phyloP scores from a whole-genome alignment of 2,113 vertebrate species.

The Mus musculus region DNA sequence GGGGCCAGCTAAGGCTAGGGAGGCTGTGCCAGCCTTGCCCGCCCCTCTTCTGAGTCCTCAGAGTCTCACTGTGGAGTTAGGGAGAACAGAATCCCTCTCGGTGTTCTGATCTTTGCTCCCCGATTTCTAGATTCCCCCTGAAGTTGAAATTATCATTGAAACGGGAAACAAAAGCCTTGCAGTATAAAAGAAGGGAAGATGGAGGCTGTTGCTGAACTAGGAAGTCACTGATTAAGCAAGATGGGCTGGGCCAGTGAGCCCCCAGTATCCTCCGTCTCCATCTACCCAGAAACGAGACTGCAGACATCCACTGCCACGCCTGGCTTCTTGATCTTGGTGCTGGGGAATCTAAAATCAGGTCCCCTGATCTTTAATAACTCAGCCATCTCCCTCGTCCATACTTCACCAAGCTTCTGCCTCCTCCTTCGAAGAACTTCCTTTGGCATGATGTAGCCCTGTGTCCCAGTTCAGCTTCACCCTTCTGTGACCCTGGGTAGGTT shows the following conservation, averaged over 20 bases:
- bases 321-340: neutral
- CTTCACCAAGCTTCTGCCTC: neutral
- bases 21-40: neutral
- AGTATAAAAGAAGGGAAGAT: conserved; percentile 18
- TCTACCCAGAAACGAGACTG: neutral
- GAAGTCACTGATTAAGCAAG: neutral
- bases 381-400: too few relatives aligned
- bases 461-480: neutral
- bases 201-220: neutral
- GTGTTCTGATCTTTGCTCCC: conserved; percentile 16
- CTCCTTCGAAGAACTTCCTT: neutral
- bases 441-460: neutral
- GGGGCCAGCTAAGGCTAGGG: neutral
- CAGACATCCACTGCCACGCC: too few relatives aligned
- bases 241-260: too few relatives aligned
- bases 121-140: conserved; percentile 9
- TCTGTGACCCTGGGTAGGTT: neutral
- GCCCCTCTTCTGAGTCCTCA: too few relatives aligned
- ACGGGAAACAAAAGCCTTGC: conserved; percentile 41
- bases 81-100: neutral
- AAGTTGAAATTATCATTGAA: conserved; percentile 46
- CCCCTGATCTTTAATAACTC: neutral
- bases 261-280: too few relatives aligned
- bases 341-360: neutral
- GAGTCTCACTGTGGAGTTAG: too few relatives aligned